These are phyloP conservation scores for Lordiphosa clarofinis DNA, from an alignment of 1,140 invertebrate genomes.

Conservation along the genomic window DNA sequence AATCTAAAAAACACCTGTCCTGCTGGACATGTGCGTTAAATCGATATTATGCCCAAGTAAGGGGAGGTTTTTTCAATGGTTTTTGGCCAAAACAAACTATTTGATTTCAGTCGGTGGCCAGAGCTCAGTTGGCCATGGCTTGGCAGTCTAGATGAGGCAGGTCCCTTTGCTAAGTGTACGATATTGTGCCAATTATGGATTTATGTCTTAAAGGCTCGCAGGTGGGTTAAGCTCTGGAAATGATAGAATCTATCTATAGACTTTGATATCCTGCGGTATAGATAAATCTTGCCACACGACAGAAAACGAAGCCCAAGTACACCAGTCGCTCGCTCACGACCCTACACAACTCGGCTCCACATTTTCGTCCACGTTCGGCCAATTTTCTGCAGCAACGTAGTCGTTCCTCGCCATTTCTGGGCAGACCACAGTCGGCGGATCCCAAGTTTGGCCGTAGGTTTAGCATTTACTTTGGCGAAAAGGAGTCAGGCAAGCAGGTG, in stretches of 20 bases:
- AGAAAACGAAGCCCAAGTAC: conserved; percentile 70
- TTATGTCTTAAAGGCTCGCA: conserved; percentile 73
- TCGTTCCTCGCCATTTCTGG: conserved; percentile 63
- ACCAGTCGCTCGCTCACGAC: conserved; percentile 58
- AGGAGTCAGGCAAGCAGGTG: conserved; percentile 42
- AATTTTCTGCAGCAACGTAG: conserved; percentile 68
- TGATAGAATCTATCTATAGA: neutral
- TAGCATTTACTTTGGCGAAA: conserved; percentile 52
- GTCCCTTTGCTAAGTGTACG: conserved; percentile 1
- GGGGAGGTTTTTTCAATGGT: conserved; percentile 18
- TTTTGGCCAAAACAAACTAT: conserved; percentile 31
- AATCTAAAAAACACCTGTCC: conserved; percentile 8
- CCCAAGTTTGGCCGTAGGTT: conserved; percentile 56
- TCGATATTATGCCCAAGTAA: conserved; percentile 28
- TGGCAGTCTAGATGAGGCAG: conserved; percentile 47
- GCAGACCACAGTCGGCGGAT: conserved; percentile 72
- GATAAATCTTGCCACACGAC: conserved; percentile 74
- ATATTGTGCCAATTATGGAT: conserved; percentile 66
- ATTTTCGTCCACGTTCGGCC: conserved; percentile 67
- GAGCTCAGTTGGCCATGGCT: conserved; percentile 57
- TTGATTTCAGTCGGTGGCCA: conserved; percentile 10
- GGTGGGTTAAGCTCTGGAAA: conserved; percentile 23
- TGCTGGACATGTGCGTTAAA: conserved; percentile 33
- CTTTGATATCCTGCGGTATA: conserved; percentile 6
- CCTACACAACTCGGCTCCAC: conserved; percentile 38